phyloP scores from a whole-genome alignment of 2,888 invertebrate genomes.

The Disparrhopalites patrizii region DNA sequence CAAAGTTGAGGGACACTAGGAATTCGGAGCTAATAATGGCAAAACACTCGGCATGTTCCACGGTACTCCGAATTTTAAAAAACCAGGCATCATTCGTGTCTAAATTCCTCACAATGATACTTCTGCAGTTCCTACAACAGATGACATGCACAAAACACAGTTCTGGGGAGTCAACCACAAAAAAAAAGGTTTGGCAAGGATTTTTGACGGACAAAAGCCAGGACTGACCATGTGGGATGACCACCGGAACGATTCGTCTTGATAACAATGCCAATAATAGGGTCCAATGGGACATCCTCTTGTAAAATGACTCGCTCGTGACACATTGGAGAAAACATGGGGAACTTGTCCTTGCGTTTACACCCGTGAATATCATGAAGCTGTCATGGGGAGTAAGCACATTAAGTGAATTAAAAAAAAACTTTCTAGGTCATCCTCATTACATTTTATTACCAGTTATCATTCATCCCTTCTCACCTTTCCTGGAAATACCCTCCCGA shows the following conservation, averaged over 20 bases:
- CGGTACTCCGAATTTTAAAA: neutral
- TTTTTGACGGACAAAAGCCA: too few species aligned
- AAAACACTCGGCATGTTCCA: conserved; percentile 7
- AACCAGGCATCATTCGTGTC: conserved; percentile 22
- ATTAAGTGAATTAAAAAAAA: too few species aligned
- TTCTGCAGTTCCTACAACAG: neutral
- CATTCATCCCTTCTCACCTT: too few species aligned
- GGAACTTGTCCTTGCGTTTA: neutral
- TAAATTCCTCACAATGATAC: conserved; percentile 19
- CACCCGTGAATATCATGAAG: conserved; percentile 6
- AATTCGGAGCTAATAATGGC: neutral
- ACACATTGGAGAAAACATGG: conserved; percentile 14
- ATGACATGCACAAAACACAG: neutral
- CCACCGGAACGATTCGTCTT: conserved; percentile 23
- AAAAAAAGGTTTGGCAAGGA: too few species aligned
- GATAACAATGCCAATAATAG: conserved; percentile 12
- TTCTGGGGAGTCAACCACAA: too few species aligned
- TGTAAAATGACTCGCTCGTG: conserved; percentile 7
- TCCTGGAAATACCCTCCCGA: conserved; percentile 10
- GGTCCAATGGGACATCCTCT: conserved; percentile 21
- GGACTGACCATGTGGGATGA: conserved; percentile 16
- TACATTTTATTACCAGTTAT: too few species aligned
- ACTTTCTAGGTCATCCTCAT: too few species aligned
- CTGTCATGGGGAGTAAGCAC: too few species aligned
- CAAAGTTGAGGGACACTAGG: neutral